phyloP scores from a whole-genome alignment of 1,140 invertebrate species.

The Solen grandis region DNA sequence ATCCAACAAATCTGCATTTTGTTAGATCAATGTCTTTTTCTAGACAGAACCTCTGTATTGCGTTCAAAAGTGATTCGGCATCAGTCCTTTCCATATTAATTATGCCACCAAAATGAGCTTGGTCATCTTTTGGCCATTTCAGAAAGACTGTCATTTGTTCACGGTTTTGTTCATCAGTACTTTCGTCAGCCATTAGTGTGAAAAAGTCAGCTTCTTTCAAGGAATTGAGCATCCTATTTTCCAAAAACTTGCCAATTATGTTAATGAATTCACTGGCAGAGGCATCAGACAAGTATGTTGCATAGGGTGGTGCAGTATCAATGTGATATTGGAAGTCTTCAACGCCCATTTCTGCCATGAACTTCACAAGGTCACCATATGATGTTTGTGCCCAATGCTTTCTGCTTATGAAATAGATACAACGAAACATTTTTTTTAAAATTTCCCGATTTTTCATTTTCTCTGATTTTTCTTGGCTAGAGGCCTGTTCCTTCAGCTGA shows the following conservation, averaged over 20 bases:
- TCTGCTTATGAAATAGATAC: not conserved
- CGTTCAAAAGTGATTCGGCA: constrained; percentile 2
- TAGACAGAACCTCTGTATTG: not conserved
- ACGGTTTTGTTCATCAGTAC: constrained; percentile 4
- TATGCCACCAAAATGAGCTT: not conserved
- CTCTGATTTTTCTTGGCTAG: not conserved
- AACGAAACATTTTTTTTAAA: constrained; percentile 4
- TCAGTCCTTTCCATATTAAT: not conserved
- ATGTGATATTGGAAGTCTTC: not conserved
- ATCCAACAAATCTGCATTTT: constrained; percentile 12
- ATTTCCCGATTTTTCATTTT: not conserved
- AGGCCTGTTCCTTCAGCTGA: not conserved
- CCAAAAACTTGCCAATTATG: not conserved
- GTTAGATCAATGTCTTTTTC: not conserved
- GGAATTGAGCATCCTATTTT: not conserved
- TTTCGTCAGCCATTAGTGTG: not conserved
- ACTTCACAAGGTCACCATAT: not conserved
- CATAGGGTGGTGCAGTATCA: not conserved
- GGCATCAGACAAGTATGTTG: not conserved
- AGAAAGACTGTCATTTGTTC: constrained; percentile 9
- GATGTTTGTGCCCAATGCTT: constrained; percentile 5
- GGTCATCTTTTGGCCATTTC: not conserved
- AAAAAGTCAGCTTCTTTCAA: not conserved
- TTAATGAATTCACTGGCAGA: constrained; percentile 4
- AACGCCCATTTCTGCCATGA: not conserved